Evolutionary conservation across 92 coral and sea anemone species (phyloP).

Genomic region (Phenganax marumi): DNA sequence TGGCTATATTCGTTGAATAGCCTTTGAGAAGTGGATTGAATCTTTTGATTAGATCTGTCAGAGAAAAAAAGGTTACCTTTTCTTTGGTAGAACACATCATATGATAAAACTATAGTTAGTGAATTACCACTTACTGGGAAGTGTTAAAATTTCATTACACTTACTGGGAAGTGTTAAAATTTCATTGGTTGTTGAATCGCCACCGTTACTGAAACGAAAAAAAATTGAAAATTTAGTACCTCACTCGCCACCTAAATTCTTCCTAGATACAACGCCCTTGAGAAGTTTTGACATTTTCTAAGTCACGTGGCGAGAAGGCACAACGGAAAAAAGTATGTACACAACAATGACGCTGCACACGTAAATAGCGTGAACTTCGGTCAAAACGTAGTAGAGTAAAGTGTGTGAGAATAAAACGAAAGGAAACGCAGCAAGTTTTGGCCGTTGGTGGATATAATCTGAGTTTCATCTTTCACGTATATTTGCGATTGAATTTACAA

Average conservation of each 20-base stretch:
- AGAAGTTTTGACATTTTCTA: neutral
- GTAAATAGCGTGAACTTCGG: too few relatives aligned
- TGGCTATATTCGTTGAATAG: slow-evolving; percentile 53
- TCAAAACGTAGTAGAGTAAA: too few relatives aligned
- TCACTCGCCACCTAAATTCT: too few relatives aligned
- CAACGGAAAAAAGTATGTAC: neutral
- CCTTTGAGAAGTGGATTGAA: slow-evolving; percentile 77
- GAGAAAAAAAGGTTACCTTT: neutral
- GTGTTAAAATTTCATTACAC: neutral
- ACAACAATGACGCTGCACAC: too few relatives aligned
- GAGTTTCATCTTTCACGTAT: too few relatives aligned
- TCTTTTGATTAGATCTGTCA: slow-evolving; percentile 71
- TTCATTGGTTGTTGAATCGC: neutral
- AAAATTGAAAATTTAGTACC: neutral
- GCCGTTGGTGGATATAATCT: too few relatives aligned
- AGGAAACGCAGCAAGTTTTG: too few relatives aligned
- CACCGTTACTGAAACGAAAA: slow-evolving; percentile 22
- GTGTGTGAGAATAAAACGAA: too few relatives aligned
- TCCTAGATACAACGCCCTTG: too few relatives aligned
- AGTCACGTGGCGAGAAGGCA: neutral
- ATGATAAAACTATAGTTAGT: neutral
- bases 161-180: slow-evolving; percentile 71
- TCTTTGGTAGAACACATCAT: neutral
- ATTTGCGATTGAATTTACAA: too few relatives aligned
- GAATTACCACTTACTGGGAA: neutral